phyloP scores from a whole-genome alignment of 2,888 invertebrate species.

The Agonopterix alstromeriana region DNA sequence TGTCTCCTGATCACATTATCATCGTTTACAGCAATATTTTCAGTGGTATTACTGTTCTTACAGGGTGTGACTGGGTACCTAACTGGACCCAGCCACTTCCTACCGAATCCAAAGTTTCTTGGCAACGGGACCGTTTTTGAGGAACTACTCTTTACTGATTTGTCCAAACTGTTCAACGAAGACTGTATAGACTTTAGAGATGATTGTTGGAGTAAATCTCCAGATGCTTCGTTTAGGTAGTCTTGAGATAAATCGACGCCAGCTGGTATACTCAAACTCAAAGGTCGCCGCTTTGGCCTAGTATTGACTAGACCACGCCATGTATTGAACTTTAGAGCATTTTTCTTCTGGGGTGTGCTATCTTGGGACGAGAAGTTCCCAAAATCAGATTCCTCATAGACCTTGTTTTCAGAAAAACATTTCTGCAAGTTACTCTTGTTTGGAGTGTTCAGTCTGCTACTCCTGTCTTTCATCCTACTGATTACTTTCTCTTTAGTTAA shows the following conservation, averaged over 20 bases:
- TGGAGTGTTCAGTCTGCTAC: slow-evolving; percentile 38
- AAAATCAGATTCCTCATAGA: slow-evolving; percentile 50
- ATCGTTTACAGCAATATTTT: slow-evolving; percentile 43
- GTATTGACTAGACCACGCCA: slow-evolving; percentile 52
- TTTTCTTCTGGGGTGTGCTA: slow-evolving; percentile 50
- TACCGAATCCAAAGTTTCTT: slow-evolving; percentile 75
- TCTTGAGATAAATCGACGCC: slow-evolving; percentile 54
- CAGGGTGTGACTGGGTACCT: slow-evolving; percentile 81
- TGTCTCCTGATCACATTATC: slow-evolving; percentile 58
- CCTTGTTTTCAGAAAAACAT: slow-evolving; percentile 57
- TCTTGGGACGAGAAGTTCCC: slow-evolving; percentile 55
- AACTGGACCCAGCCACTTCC: slow-evolving; percentile 79
- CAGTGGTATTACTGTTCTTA: slow-evolving; percentile 53
- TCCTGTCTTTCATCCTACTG: slow-evolving; percentile 57
- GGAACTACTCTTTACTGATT: slow-evolving; percentile 46
- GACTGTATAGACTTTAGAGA: slow-evolving; percentile 62
- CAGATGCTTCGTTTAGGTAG: slow-evolving; percentile 39
- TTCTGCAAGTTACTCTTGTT: slow-evolving; percentile 49
- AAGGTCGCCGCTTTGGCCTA: slow-evolving; percentile 54
- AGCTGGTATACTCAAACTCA: slow-evolving; percentile 63
- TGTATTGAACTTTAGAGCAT: slow-evolving; percentile 54
- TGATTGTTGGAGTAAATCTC: slow-evolving; percentile 43
- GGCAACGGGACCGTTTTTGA: slow-evolving; percentile 71
- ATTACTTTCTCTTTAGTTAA: slow-evolving; percentile 69
- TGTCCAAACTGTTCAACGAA: slow-evolving; percentile 53